phyloP scores from a whole-genome alignment of 2,113 vertebrate species.

The Ptyas mucosa region DNA sequence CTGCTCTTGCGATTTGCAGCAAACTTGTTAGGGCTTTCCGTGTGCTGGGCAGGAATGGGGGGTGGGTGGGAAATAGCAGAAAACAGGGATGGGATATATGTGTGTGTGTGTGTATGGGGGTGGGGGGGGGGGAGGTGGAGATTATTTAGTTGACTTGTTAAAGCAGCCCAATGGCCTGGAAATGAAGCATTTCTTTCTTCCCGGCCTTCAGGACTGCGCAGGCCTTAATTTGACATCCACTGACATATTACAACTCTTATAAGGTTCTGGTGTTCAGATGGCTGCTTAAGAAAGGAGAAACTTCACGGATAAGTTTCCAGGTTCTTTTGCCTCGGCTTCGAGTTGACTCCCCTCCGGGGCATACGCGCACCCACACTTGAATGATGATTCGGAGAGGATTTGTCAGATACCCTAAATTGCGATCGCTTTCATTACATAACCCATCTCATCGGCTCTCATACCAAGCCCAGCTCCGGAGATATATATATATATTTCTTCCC shows the following conservation, averaged over 20 bases:
- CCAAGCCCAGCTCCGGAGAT: background rate
- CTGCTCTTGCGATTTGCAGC: constrained; percentile 45
- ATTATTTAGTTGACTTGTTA: constrained; percentile 56
- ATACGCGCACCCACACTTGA: background rate
- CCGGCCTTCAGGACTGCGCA: constrained; percentile 53
- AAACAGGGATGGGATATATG: background rate
- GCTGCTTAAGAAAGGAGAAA: constrained; percentile 43
- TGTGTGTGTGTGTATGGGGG: background rate
- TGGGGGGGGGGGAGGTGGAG: constrained; percentile 5
- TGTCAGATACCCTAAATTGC: constrained; percentile 33
- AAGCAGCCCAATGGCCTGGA: constrained; percentile 65
- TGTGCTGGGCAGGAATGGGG: constrained; percentile 41
- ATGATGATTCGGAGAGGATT: constrained; percentile 40
- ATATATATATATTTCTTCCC: too few relatives aligned
- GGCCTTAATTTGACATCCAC: constrained; percentile 58
- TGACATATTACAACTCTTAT: constrained; percentile 58
- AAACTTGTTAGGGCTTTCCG: constrained; percentile 17
- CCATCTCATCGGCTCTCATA: constrained; percentile 8
- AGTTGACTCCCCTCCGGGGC: background rate
- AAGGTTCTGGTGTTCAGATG: constrained; percentile 50
- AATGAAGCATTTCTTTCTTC: constrained; percentile 56
- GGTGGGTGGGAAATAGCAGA: constrained; percentile 5
- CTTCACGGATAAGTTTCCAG: constrained; percentile 26
- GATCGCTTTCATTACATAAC: constrained; percentile 46
- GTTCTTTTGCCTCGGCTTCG: background rate